These are phyloP conservation scores for Drosophila bifasciata DNA, from an alignment of 1,140 invertebrate genomes.

Conservation along the genomic window DNA sequence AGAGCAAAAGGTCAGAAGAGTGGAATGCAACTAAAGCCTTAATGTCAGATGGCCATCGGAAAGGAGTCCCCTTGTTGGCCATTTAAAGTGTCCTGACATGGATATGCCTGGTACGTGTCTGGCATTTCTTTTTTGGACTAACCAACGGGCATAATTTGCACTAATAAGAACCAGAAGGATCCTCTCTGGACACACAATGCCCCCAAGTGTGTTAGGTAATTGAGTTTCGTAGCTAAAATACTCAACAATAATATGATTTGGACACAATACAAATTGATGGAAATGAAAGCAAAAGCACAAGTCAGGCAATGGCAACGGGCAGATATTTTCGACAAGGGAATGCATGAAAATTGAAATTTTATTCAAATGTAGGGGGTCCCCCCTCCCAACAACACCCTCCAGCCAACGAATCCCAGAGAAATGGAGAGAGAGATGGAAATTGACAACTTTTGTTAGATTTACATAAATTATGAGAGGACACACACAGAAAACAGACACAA, in stretches of 20 bases:
- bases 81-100: constrained; percentile 46
- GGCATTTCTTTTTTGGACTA: constrained; percentile 33
- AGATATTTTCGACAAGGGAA: constrained; percentile 21
- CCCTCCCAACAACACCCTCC: too few species aligned
- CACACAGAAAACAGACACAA: constrained; percentile 18
- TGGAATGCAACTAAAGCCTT: constrained; percentile 12
- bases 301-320: background rate
- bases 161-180: constrained; percentile 53
- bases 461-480: constrained; percentile 74
- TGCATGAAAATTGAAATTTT: constrained; percentile 78
- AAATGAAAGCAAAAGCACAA: too few species aligned
- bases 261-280: constrained; percentile 23
- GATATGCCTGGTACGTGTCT: constrained; percentile 57
- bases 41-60: constrained; percentile 4
- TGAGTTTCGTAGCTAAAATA: constrained; percentile 51
- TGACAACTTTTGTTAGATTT: constrained; percentile 52
- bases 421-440: constrained; percentile 43
- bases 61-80: constrained; percentile 8
- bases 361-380: constrained; percentile 53
- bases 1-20: constrained; percentile 20
- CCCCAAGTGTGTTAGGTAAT: constrained; percentile 56
- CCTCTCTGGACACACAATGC: background rate
- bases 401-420: too few species aligned
- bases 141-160: constrained; percentile 52
- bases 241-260: constrained; percentile 37